Conservation (phyloP, 1,140 invertebrate species). For the Phocides pigmalion region DNA sequence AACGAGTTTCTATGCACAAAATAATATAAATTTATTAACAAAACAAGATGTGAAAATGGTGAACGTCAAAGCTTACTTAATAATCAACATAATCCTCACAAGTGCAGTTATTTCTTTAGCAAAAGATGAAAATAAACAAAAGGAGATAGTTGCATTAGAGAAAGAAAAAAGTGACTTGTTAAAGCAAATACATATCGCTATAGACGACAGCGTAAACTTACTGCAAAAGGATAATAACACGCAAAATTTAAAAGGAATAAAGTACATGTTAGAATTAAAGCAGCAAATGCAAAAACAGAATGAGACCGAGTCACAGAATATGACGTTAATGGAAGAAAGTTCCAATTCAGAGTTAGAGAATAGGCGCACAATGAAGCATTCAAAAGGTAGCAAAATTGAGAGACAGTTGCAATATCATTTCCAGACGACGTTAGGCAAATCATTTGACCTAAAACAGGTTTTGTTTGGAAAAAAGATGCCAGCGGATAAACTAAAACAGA, state of each 20-base stretch:
- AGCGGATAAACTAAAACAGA: conserved; percentile 35
- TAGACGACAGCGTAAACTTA: conserved; percentile 51
- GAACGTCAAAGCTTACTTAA: neutral
- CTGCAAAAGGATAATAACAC: conserved; percentile 49
- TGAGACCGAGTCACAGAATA: conserved; percentile 16
- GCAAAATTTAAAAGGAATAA: conserved; percentile 43
- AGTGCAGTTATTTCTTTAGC: neutral
- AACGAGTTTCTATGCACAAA: too few species aligned
- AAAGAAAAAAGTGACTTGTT: conserved; percentile 48
- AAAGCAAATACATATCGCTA: conserved; percentile 53
- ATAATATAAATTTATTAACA: too few species aligned
- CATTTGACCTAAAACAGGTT: conserved; percentile 34
- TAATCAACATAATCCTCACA: neutral
- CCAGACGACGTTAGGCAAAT: neutral
- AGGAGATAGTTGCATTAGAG: conserved; percentile 45
- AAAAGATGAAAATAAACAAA: conserved; percentile 15
- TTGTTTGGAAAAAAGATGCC: conserved; percentile 35
- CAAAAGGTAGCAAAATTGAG: conserved; percentile 19
- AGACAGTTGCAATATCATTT: conserved; percentile 8
- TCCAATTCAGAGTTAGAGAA: conserved; percentile 29
- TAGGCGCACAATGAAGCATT: conserved; percentile 22
- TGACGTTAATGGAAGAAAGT: conserved; percentile 8
- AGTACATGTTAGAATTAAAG: conserved; percentile 51
- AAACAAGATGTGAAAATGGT: conserved; percentile 1
- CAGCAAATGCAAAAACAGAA: conserved; percentile 47